These are phyloP conservation scores for Pogonus chalceus DNA, from an alignment of 1,140 invertebrate species.

Conservation along the genomic window DNA sequence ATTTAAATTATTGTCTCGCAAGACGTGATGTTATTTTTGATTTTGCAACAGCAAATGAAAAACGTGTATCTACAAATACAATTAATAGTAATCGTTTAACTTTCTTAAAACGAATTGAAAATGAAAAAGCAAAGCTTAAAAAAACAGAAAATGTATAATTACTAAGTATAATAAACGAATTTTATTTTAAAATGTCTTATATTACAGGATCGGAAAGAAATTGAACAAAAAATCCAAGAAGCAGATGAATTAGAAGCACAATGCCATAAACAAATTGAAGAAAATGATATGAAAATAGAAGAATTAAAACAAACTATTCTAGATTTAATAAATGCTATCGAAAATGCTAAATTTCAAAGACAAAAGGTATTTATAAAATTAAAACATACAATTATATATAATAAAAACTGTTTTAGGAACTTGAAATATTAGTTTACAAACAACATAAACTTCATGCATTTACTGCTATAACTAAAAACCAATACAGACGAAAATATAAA, in stretches of 20 bases:
- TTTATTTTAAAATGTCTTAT: constrained; percentile 7
- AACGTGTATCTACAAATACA: constrained; percentile 23
- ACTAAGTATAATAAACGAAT: constrained; percentile 2
- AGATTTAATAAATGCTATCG: constrained; percentile 19
- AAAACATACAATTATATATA: constrained; percentile 8
- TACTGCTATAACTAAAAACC: constrained; percentile 37
- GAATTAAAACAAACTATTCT: background rate
- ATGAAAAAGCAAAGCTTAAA: constrained; percentile 45
- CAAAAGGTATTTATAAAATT: constrained; percentile 35
- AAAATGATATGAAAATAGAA: background rate
- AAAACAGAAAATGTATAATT: constrained; percentile 39
- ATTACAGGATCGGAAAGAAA: constrained; percentile 15
- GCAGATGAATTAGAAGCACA: constrained; percentile 28
- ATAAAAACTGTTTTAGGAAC: constrained; percentile 41
- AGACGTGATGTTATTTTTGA: constrained; percentile 57
- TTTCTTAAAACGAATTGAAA: constrained; percentile 40
- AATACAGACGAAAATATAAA: constrained; percentile 38
- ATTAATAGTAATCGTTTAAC: constrained; percentile 27
- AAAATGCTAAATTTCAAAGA: constrained; percentile 33
- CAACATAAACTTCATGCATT: constrained; percentile 44
- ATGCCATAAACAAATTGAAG: constrained; percentile 24
- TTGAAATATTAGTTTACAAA: constrained; percentile 48
- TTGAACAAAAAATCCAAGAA: constrained; percentile 18
- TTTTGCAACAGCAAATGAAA: constrained; percentile 44
- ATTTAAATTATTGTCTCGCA: constrained; percentile 63